Evolutionary conservation across 2,888 invertebrate species (phyloP).

Genomic region (Agapostemon virescens): DNA sequence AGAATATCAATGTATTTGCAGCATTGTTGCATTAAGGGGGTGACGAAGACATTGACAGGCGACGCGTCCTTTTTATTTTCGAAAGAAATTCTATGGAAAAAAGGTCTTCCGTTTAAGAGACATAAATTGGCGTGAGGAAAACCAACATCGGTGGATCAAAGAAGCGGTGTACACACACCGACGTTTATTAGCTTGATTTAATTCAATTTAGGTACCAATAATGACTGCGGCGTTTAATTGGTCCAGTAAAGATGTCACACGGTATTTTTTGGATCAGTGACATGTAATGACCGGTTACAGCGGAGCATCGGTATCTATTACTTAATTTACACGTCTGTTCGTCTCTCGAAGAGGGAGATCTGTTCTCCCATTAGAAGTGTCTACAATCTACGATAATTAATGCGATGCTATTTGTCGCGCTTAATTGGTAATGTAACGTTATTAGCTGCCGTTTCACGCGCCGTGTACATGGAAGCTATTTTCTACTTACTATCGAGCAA

Average conservation of each 20-base stretch:
- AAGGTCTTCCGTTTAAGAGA: slow-evolving; percentile 25
- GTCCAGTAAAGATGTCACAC: slow-evolving; percentile 74
- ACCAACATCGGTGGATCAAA: slow-evolving; percentile 66
- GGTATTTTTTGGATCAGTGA: slow-evolving; percentile 59
- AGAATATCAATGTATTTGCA: background rate
- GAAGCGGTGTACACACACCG: slow-evolving; percentile 57
- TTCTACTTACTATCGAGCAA: background rate
- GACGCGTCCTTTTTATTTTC: background rate
- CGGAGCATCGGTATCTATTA: slow-evolving; percentile 35
- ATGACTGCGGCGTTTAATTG: slow-evolving; percentile 71
- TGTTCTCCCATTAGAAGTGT: slow-evolving; percentile 3
- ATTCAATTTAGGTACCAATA: slow-evolving; percentile 76
- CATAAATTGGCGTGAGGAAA: slow-evolving; percentile 74
- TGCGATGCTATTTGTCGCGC: slow-evolving; percentile 10
- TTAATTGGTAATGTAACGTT: slow-evolving; percentile 9
- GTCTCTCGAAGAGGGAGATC: background rate
- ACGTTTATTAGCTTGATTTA: slow-evolving; percentile 75
- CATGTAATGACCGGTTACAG: slow-evolving; percentile 24
- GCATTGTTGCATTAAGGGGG: background rate
- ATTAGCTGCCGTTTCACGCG: background rate
- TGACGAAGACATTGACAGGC: background rate
- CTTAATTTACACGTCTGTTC: slow-evolving; percentile 37
- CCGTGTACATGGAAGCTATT: background rate
- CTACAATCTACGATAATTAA: slow-evolving; percentile 30
- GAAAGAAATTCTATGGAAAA: slow-evolving; percentile 35